Conservation (phyloP, 2,113 vertebrate genomes). For the Tragelaphus strepsiceros region DNA sequence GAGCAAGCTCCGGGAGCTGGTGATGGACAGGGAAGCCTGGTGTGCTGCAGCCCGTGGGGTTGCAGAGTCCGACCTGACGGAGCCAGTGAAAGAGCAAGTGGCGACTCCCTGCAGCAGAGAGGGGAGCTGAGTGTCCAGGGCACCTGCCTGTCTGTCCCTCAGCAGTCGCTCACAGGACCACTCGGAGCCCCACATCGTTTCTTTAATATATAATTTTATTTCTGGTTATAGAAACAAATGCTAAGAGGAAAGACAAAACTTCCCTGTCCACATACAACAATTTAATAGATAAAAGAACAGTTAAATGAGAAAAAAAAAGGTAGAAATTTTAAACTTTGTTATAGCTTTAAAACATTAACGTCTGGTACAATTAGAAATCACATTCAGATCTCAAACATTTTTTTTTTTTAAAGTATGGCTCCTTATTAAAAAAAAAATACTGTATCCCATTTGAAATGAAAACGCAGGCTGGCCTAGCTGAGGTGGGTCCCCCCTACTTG, state of each 20-base stretch:
- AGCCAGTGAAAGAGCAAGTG: not conserved
- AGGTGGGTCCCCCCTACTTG: not conserved
- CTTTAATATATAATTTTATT: slow-evolving; percentile 86
- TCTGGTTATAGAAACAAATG: slow-evolving; percentile 86
- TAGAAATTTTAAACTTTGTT: slow-evolving; percentile 83
- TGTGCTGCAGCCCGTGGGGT: not conserved
- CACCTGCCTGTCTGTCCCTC: not conserved
- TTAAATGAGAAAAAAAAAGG: slow-evolving; percentile 79
- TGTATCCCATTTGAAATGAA: slow-evolving; percentile 76
- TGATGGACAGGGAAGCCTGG: not conserved
- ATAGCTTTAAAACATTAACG: slow-evolving; percentile 84
- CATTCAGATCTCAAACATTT: slow-evolving; percentile 80
- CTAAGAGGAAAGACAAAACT: slow-evolving; percentile 81
- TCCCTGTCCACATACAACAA: slow-evolving; percentile 81
- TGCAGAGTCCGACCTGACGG: not conserved
- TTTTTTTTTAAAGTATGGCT: slow-evolving; percentile 73
- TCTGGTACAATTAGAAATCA: slow-evolving; percentile 84
- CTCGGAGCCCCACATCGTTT: slow-evolving; percentile 37
- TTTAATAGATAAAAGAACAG: slow-evolving; percentile 81
- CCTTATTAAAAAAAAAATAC: slow-evolving; percentile 76
- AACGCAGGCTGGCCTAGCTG: slow-evolving; percentile 46
- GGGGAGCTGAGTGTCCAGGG: not conserved
- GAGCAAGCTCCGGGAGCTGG: not conserved
- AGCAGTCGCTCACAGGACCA: slow-evolving; percentile 42
- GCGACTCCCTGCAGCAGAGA: rapidly evolving